Conservation (phyloP, 2,113 vertebrate species). For the Callithrix jacchus region DNA sequence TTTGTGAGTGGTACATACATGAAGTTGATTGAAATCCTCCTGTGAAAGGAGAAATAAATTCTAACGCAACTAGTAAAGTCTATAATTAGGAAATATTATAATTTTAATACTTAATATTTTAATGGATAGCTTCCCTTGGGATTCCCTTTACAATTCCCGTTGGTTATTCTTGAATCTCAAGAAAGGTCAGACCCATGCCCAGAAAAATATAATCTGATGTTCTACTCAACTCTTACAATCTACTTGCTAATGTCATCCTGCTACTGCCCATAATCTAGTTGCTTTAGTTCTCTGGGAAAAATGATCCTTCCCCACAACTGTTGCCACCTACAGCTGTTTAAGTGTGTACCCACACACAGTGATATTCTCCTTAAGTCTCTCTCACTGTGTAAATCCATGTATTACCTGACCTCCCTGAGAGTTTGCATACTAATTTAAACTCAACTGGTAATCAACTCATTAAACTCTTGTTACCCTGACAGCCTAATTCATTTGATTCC, state of each 20-base stretch:
- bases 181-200: background rate
- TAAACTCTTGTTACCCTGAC: background rate
- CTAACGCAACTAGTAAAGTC: background rate
- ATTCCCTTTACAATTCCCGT: background rate
- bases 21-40: background rate
- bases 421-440: background rate
- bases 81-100: background rate
- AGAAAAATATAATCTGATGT: background rate
- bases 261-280: no score
- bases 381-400: rapidly evolving
- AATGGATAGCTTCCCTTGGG: background rate
- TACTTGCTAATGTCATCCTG: background rate
- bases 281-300: background rate
- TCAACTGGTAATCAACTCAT: background rate
- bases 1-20: background rate
- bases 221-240: background rate
- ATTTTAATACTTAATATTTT: background rate
- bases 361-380: background rate
- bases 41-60: background rate
- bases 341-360: background rate
- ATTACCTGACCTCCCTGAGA: background rate
- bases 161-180: background rate
- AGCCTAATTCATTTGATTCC: background rate
- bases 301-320: background rate
- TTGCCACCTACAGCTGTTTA: background rate